phyloP scores from a whole-genome alignment of 2,797 vertebrate species.

The Neomorphus geoffroyi region DNA sequence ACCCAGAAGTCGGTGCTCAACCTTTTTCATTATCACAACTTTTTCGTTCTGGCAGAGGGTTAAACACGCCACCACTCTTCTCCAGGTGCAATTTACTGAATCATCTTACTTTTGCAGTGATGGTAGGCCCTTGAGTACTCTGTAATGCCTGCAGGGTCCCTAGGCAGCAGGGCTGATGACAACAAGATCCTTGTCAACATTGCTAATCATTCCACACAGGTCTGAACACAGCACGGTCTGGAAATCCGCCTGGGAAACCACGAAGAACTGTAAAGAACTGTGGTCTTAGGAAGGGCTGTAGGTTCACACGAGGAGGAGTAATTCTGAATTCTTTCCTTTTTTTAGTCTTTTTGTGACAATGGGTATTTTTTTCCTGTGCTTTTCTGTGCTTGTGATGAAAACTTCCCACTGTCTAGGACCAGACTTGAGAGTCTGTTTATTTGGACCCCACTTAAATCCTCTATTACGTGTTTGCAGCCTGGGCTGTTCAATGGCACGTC shows the following conservation, averaged over 20 bases:
- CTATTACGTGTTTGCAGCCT: not conserved
- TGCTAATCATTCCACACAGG: not conserved
- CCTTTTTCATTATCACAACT: not conserved
- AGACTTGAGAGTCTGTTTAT: not conserved
- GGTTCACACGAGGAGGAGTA: not conserved
- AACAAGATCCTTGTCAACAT: not conserved
- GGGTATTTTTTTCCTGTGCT: not conserved
- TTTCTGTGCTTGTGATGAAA: not conserved
- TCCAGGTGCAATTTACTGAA: not conserved
- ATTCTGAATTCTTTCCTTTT: not conserved
- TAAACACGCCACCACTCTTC: not conserved
- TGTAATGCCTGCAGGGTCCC: not conserved
- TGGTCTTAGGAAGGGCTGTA: not conserved
- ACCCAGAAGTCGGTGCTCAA: not conserved
- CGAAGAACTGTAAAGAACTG: not conserved
- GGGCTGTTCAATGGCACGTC: not conserved
- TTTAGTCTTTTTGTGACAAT: not conserved
- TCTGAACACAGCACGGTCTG: not conserved
- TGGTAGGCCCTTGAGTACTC: not conserved
- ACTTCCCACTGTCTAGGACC: not conserved
- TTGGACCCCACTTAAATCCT: not conserved
- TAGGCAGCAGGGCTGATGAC: not conserved
- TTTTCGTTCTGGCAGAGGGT: not conserved
- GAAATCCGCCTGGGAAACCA: not conserved
- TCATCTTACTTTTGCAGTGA: not conserved